A percentile compares a stretch with the other conserved stretches of the same genome.
phyloP scores from a whole-genome alignment of 2,797 vertebrate genomes.

The Cetoscarus ocellatus region DNA sequence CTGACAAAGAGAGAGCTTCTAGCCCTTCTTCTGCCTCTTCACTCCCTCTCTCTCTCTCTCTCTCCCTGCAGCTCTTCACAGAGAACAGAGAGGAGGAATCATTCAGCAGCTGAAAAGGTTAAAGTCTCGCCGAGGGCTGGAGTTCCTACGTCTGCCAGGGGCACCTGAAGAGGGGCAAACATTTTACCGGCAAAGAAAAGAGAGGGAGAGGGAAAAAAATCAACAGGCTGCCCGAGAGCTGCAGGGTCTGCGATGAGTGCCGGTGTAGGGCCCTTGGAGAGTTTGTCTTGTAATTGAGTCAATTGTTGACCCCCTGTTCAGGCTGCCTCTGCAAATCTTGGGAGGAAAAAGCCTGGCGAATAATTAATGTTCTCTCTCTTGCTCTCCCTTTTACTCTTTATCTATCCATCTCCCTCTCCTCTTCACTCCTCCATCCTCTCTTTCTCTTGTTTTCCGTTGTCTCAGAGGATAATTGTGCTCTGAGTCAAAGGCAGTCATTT shows the following conservation, averaged over 20 bases:
- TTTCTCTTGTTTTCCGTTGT: slow-evolving; percentile 68
- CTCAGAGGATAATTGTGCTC: slow-evolving; percentile 78
- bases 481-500: slow-evolving; percentile 84
- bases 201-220: slow-evolving; percentile 52
- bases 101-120: slow-evolving; percentile 81
- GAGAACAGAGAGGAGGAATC: slow-evolving; percentile 67
- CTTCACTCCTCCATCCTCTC: slow-evolving; percentile 37
- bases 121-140: slow-evolving; percentile 74
- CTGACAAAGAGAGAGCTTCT: slow-evolving; percentile 76
- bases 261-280: slow-evolving; percentile 77
- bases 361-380: slow-evolving; percentile 78
- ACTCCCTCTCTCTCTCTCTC: slow-evolving; percentile 49
- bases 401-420: slow-evolving; percentile 69
- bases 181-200: slow-evolving; percentile 80
- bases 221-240: slow-evolving; percentile 73
- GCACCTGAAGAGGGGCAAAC: slow-evolving; percentile 87
- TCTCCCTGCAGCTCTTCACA: slow-evolving; percentile 48
- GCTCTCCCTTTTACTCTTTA: slow-evolving; percentile 56
- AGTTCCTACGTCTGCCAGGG: slow-evolving; percentile 75
- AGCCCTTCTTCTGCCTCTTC: slow-evolving; percentile 78
- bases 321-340: slow-evolving; percentile 71
- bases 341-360: slow-evolving; percentile 75
- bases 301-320: slow-evolving; percentile 85
- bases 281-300: slow-evolving; percentile 88
- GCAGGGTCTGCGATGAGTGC: slow-evolving; percentile 68